Evolutionary conservation across 2,888 invertebrate genomes (phyloP).

Genomic region (Alviniconcha strummeri): DNA sequence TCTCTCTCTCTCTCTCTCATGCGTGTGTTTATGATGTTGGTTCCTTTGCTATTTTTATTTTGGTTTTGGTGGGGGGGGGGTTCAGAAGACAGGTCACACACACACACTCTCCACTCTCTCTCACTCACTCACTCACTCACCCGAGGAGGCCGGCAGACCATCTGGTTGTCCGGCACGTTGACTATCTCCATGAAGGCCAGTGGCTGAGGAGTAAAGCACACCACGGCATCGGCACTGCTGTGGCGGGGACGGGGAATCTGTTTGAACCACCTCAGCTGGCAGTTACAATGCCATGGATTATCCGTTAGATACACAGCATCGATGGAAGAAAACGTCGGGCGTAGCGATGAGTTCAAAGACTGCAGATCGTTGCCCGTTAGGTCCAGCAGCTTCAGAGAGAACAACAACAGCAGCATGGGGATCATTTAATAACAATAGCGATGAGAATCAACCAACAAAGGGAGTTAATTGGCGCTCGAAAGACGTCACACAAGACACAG

Average conservation of each 20-base stretch:
- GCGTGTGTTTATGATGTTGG: no score
- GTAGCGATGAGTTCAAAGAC: not conserved
- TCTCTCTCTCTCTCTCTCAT: no score
- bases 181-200: conserved; percentile 13
- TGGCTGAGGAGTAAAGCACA: conserved; percentile 1
- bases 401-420: not conserved
- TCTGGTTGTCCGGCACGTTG: not conserved
- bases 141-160: conserved; percentile 1
- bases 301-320: not conserved
- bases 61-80: no score
- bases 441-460: no score
- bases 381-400: not conserved
- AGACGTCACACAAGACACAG: no score
- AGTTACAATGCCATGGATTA: conserved; percentile 17
- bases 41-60: no score
- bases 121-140: not conserved
- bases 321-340: conserved; percentile 5
- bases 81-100: no score
- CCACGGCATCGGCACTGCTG: not conserved
- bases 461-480: no score
- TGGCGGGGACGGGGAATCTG: conserved; percentile 12
- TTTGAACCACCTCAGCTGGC: conserved; percentile 16
- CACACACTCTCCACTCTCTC: no score
- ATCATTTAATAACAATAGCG: no score
- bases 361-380: conserved; percentile 13